Evolutionary conservation across 64 coral and sea anemone genomes (phyloP), one percentile per base, ranked within the genome.

Genomic region (Dendronephthya gigantea): DNA sequence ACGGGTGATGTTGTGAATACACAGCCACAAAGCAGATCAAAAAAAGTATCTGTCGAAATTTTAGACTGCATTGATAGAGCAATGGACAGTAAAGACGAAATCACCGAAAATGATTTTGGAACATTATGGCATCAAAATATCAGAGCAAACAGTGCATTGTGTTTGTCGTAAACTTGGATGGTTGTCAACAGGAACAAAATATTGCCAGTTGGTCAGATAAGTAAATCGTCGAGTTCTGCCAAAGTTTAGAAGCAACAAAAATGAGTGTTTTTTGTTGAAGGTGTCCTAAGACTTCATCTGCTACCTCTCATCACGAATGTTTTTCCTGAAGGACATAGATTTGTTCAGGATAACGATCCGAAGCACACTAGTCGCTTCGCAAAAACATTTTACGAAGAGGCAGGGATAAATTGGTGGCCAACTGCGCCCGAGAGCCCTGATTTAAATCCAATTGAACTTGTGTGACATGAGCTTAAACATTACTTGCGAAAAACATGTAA

Each of bases 121-220:
- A 88, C 37, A 88, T 13, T 55, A 37, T 32, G 29, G 38, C 1
- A 25, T 88, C 9, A 31, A 29, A 7, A 58, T 88, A 31, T 88
- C 87, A 2, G n/a, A 39, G 6, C 23, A 25, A 45, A 88, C 48
- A 82, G 36, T 82, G 22, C 52, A 82, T 49, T 27, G 34, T 12
- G 33, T 39, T 14, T 45, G 86, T 31, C 12, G 70, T 25, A 31
- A 39, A 19, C 72, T 88, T 65, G 72, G 87, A 17, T 88, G 87
- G 87, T 38, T 88, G 31, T 28, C 72, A 14, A 82, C 87, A 50
- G 43, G 75, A 25, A 82, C 19, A 22, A 88, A 88, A 9, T 82
- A 82, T 40, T 88, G 75, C 35, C 75, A 83, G 72, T 35, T 88
- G 69, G 75, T 82, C 15, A 12, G 72, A n/a, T 72, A 88, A 58